Evolutionary conservation across 1,140 invertebrate species (phyloP), one percentile per base, ranked within the genome.

Genomic region (Homalodisca vitripennis): DNA sequence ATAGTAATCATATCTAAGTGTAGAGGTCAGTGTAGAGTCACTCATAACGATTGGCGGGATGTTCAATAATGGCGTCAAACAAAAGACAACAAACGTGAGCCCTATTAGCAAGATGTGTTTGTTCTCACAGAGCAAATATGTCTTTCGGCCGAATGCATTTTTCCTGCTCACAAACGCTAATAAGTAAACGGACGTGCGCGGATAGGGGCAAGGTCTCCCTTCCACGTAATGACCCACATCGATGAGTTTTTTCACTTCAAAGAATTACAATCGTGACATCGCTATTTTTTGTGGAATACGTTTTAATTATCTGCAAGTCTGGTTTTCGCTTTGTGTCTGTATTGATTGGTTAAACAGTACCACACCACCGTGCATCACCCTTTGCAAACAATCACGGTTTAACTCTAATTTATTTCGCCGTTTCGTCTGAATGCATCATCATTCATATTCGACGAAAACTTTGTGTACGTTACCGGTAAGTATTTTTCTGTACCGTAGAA

Each of bases 81-180:
- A 41, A 10, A 41, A 53, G 48, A 22, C 12, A 22, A 53, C 48
- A 53, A 53, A 53, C 48, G 48, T 53, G 12, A 20, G 12, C 12
- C 20, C 48, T 53, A 53, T 53, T 53, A 53, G 48, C 48, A 53
- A 53, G 48, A 53, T 53, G 48, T 53, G 48, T 53, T 53, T 53
- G 48, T 6, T 41, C 10, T 24, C 13, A 53, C 13, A 14, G 48
- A 53, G 22, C 48, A 53, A 53, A 53, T 53, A 53, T 53, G 48
- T 53, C 48, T 53, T 53, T 53, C 48, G 48, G 48, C 13, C 48
- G 48, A 53, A 53, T 53, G 48, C 48, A 53, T 53, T 53, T 53
- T 53, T 53, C 48, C 48, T 53, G 22, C 22, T 53, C 48, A 53
- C 48, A 53, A 12, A 53, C 48, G 48, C 48, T 53, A 53, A 53